Evolutionary conservation across 2,113 vertebrate species (phyloP).

Genomic region (Microtus richardsoni): DNA sequence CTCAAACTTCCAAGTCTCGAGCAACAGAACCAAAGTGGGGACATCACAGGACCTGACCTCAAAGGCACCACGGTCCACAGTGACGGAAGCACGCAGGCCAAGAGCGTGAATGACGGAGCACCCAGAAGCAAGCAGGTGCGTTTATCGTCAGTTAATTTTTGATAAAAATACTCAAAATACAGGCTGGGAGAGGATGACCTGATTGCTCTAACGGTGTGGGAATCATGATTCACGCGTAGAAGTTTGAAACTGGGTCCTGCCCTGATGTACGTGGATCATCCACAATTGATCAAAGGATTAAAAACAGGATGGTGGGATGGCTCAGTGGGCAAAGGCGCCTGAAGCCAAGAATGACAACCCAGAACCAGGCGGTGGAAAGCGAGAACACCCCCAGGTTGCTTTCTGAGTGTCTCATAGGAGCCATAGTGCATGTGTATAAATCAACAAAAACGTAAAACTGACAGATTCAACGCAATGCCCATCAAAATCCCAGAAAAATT

Average conservation of each 20-base stretch:
- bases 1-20: neutral
- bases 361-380: neutral
- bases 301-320: neutral
- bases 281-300: neutral
- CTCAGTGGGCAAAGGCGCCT: neutral
- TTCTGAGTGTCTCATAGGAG: neutral
- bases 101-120: neutral
- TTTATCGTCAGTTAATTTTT: neutral
- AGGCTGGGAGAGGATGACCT: neutral
- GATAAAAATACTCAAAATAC: neutral
- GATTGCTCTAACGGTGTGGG: neutral
- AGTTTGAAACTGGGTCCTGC: neutral
- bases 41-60: neutral
- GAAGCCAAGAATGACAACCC: neutral
- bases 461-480: too few species aligned
- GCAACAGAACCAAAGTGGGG: neutral
- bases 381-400: neutral
- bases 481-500: too few species aligned
- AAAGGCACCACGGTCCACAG: neutral
- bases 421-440: neutral
- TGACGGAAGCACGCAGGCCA: neutral
- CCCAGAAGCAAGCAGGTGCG: neutral
- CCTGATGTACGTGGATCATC: neutral
- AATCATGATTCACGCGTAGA: neutral
- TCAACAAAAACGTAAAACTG: neutral